A percentile compares a stretch with the other conserved stretches of the same genome.
Conservation (phyloP, 2,888 invertebrate genomes). For the Lithosia quadra region DNA sequence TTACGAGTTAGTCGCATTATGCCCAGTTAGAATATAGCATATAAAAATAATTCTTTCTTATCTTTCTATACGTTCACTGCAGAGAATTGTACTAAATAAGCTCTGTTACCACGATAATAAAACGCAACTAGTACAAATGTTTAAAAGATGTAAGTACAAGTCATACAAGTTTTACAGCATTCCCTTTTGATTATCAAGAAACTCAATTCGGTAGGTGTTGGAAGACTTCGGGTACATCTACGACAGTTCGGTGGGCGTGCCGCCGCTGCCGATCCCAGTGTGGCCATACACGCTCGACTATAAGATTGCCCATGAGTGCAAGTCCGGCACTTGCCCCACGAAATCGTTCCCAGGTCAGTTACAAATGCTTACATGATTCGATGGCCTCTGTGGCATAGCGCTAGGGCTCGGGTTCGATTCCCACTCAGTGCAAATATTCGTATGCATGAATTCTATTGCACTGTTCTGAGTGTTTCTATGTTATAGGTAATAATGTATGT, state of each 20-base stretch:
- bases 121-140: neutral
- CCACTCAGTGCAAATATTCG: too few relatives aligned
- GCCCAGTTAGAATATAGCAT: neutral
- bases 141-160: neutral
- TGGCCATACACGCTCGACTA: conserved; percentile 98
- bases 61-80: too few relatives aligned
- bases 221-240: conserved; percentile 97
- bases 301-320: conserved; percentile 97
- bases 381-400: too few relatives aligned
- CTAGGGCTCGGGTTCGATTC: too few relatives aligned
- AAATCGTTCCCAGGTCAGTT: conserved; percentile 93
- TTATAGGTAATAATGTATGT: too few relatives aligned
- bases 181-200: neutral
- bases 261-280: conserved; percentile 92
- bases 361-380: neutral
- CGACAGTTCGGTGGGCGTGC: conserved; percentile 96
- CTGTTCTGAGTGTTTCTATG: too few relatives aligned
- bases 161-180: neutral
- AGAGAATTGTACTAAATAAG: too few relatives aligned
- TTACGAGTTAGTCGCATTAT: too few relatives aligned
- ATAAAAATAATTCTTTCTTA: too few relatives aligned
- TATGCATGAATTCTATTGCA: too few relatives aligned
- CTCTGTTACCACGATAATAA: neutral
- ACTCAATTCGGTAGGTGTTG: conserved; percentile 88
- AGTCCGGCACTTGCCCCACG: conserved; percentile 96